Evolutionary conservation across 2,888 invertebrate genomes (phyloP).

Genomic region (Nomada goodeniana): DNA sequence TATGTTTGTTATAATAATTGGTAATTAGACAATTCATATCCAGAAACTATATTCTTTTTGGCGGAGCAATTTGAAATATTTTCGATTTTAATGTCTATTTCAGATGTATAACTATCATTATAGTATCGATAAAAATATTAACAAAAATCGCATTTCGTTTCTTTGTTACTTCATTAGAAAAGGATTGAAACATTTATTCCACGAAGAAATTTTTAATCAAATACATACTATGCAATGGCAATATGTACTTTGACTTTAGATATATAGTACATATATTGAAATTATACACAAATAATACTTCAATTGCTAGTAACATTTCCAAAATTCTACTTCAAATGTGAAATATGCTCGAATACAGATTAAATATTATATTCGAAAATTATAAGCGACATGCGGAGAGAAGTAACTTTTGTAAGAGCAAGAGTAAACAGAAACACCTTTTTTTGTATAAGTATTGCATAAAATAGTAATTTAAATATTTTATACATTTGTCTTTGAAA

Average conservation of each 20-base stretch:
- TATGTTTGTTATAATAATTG: too few species aligned
- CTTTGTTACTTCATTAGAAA: not conserved
- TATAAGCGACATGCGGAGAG: conserved; percentile 12
- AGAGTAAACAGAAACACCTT: conserved; percentile 38
- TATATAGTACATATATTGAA: conserved; percentile 37
- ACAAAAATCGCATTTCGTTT: not conserved
- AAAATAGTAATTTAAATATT: conserved; percentile 71
- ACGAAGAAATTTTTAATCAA: conserved; percentile 31
- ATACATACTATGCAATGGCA: conserved; percentile 41
- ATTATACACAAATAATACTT: conserved; percentile 33
- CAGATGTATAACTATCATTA: not conserved
- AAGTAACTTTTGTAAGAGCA: conserved; percentile 9
- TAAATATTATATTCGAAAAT: conserved; percentile 33
- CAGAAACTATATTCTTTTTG: not conserved
- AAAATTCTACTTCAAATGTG: not conserved
- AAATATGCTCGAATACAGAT: conserved; percentile 16
- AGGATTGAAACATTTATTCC: not conserved
- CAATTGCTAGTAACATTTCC: not conserved
- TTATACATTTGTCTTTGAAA: conserved; percentile 70
- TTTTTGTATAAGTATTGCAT: conserved; percentile 63
- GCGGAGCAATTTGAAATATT: not conserved
- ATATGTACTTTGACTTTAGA: conserved; percentile 21
- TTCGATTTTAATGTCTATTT: not conserved
- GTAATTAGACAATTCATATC: too few species aligned
- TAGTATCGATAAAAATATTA: not conserved